A percentile compares a stretch with the other conserved stretches of the same genome.
Evolutionary conservation across 2,113 vertebrate species (phyloP).

Genomic region (Stercorarius parasiticus): DNA sequence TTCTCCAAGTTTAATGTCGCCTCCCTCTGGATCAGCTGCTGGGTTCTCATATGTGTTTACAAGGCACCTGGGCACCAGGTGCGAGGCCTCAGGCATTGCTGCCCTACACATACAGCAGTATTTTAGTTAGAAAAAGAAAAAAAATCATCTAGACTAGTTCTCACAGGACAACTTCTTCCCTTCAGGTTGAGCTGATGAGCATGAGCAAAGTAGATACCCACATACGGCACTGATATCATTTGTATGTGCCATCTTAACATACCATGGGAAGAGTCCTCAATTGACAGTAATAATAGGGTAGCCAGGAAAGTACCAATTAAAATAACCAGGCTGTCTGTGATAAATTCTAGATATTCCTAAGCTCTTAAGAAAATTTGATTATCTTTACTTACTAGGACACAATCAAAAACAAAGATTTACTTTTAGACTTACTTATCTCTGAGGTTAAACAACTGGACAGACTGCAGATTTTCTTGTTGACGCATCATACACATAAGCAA

Average conservation of each 20-base stretch:
- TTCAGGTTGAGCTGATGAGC: background rate
- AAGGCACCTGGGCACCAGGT: background rate
- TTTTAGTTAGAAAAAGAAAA: background rate
- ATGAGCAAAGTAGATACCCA: background rate
- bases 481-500: fast-evolving
- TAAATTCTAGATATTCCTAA: slow-evolving; percentile 1
- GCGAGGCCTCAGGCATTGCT: background rate
- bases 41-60: background rate
- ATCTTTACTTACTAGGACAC: background rate
- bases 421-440: background rate
- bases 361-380: background rate
- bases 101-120: background rate
- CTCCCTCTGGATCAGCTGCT: background rate
- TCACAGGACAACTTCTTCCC: background rate
- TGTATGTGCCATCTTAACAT: background rate
- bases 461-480: background rate
- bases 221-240: background rate
- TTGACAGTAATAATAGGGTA: slow-evolving; percentile 1
- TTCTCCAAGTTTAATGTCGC: background rate
- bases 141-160: background rate
- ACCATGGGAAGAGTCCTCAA: background rate
- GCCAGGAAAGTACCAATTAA: background rate
- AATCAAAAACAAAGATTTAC: background rate
- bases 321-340: background rate
- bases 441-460: background rate